Percentiles rank a stretch among this genome's conserved stretches.
Conservation (phyloP, 2,113 vertebrate species). For the Cottus gobio region DNA sequence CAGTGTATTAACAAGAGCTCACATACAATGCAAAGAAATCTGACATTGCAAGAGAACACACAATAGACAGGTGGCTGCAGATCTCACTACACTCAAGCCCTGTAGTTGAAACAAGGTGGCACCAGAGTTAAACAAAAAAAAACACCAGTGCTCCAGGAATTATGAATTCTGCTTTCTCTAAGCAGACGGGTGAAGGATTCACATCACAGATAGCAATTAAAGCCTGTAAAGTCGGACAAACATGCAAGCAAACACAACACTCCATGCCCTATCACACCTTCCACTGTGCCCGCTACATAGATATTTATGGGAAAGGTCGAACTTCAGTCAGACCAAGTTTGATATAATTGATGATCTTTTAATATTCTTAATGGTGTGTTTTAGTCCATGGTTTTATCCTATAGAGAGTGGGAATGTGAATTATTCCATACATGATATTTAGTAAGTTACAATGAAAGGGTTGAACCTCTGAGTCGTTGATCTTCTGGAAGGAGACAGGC, state of each 20-base stretch:
- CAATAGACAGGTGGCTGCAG: conserved; percentile 18
- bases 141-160: background rate
- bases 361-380: background rate
- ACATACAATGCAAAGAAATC: background rate
- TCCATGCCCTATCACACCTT: background rate
- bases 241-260: conserved; percentile 12
- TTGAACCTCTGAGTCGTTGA: conserved; percentile 82
- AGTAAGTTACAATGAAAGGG: background rate
- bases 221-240: conserved; percentile 18
- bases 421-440: background rate
- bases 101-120: conserved; percentile 30
- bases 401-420: background rate
- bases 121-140: conserved; percentile 41
- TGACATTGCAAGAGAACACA: background rate
- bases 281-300: background rate
- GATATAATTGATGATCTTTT: background rate
- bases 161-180: background rate
- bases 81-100: background rate
- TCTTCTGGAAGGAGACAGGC: conserved; percentile 81
- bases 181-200: conserved; percentile 8
- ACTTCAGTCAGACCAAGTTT: background rate
- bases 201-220: conserved; percentile 26
- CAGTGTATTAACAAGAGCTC: background rate
- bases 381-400: background rate
- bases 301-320: background rate